These are phyloP conservation scores for Galeruca laticollis DNA, from an alignment of 2,888 invertebrate species.

Conservation along the genomic window DNA sequence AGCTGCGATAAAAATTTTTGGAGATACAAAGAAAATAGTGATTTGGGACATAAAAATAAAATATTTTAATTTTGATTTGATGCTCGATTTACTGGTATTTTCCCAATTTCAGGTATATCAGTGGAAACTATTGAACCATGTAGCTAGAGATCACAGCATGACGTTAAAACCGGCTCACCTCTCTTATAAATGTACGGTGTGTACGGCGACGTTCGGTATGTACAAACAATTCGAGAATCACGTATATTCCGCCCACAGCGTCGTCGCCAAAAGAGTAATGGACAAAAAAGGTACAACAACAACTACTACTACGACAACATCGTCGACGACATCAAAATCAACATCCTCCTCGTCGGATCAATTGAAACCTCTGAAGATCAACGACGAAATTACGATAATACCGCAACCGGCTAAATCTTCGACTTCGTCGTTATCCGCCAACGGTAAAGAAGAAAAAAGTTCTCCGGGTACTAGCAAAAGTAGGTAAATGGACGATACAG, in stretches of 20 bases:
- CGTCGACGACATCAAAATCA: conserved; percentile 56
- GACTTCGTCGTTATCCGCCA: too few relatives aligned
- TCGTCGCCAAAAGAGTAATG: conserved; percentile 88
- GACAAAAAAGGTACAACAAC: conserved; percentile 74
- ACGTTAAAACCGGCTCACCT: conserved; percentile 92
- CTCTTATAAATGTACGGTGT: conserved; percentile 95
- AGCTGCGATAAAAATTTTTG: too few relatives aligned
- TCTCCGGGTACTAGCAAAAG: conserved; percentile 62
- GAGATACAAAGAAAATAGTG: too few relatives aligned
- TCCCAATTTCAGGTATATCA: conserved; percentile 81
- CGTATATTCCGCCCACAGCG: conserved; percentile 93
- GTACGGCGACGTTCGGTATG: conserved; percentile 94
- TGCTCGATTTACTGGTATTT: too few relatives aligned
- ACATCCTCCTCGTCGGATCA: conserved; percentile 71
- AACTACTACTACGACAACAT: conserved; percentile 43
- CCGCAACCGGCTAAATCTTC: conserved; percentile 78
- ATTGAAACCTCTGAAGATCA: conserved; percentile 85
- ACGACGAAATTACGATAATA: conserved; percentile 91
- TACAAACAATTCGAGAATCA: conserved; percentile 96
- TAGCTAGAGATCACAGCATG: conserved; percentile 91
- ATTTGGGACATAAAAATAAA: background rate
- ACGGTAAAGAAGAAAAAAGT: conserved; percentile 55
- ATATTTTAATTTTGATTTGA: too few relatives aligned
- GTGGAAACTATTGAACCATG: conserved; percentile 93
- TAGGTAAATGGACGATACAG: conserved; percentile 55